phyloP scores from a whole-genome alignment of 1,140 invertebrate species.

The Acyrthosiphon pisum region DNA sequence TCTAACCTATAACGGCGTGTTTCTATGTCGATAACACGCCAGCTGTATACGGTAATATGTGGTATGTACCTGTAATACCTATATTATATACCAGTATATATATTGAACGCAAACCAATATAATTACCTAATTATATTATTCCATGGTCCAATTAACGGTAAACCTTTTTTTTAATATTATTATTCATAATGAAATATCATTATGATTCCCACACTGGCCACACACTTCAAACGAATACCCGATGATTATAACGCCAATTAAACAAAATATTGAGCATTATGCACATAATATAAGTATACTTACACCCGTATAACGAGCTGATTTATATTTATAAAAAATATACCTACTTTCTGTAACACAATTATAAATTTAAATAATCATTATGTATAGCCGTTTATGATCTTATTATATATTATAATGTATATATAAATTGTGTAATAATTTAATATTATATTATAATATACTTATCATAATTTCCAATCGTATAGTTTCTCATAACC shows the following conservation, averaged over 20 bases:
- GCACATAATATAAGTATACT: neutral
- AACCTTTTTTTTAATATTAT: neutral
- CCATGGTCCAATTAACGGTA: slow-evolving; percentile 9
- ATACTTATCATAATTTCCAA: neutral
- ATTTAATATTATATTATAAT: neutral
- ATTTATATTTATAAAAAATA: neutral
- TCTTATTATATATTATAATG: neutral
- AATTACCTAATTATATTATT: neutral
- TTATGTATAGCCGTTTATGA: neutral
- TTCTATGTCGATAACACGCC: neutral
- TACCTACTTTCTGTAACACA: neutral
- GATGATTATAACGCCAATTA: neutral
- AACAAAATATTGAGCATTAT: neutral
- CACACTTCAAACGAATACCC: neutral
- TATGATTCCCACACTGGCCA: neutral
- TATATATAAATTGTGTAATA: neutral
- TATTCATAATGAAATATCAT: neutral
- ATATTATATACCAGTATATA: neutral
- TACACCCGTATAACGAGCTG: neutral
- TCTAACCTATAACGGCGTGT: neutral
- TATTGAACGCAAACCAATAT: neutral
- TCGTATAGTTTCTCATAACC: neutral
- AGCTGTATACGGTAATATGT: neutral
- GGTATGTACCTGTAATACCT: neutral
- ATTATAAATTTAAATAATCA: neutral